phyloP scores from a whole-genome alignment of 2,113 vertebrate genomes.

The Sylvietta virens region DNA sequence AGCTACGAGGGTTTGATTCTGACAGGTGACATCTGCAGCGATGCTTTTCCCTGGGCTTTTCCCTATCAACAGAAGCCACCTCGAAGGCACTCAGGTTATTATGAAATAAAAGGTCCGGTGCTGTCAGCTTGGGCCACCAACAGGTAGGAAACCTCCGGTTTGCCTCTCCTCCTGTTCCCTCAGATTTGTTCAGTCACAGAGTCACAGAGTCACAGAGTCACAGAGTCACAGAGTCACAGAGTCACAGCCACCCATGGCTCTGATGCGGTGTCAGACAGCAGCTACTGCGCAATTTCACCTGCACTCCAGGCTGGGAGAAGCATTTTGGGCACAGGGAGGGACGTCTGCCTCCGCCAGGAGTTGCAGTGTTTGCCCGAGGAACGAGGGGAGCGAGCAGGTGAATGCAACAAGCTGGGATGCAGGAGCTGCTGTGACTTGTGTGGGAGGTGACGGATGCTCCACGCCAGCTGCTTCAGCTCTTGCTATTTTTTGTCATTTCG shows the following conservation, averaged over 20 bases:
- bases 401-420: neutral
- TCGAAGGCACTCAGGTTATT: neutral
- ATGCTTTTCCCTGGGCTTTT: neutral
- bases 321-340: neutral
- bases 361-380: rapidly evolving
- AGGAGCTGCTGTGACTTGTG: conserved; percentile 13
- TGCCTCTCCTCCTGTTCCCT: neutral
- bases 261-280: neutral
- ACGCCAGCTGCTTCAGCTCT: neutral
- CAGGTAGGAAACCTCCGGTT: neutral
- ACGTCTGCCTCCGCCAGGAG: neutral
- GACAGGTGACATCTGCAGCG: neutral
- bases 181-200: no score
- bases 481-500: neutral
- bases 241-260: no score
- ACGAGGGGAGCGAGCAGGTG: neutral
- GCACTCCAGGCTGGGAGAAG: neutral
- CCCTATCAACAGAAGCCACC: neutral
- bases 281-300: rapidly evolving
- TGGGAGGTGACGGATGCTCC: conserved; percentile 17
- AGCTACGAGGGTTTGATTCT: neutral
- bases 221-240: no score
- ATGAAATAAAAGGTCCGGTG: neutral
- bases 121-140: neutral
- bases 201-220: no score